phyloP scores from a whole-genome alignment of 2,113 vertebrate genomes.

The Drymodes brunneopygia region DNA sequence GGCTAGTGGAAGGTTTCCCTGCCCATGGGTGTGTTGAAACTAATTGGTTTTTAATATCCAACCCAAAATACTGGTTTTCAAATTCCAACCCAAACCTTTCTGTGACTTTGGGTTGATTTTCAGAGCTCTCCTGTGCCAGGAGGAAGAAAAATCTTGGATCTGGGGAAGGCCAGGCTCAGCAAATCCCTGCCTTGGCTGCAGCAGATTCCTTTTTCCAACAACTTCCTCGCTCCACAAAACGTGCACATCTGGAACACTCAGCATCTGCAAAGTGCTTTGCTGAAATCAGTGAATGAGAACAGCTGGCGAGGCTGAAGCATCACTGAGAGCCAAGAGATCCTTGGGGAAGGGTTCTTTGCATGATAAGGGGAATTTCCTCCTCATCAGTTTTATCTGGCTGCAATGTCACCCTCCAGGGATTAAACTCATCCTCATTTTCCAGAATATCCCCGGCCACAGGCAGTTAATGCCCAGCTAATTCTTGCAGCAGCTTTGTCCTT shows the following conservation, averaged over 20 bases:
- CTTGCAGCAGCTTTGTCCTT: neutral
- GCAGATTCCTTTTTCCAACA: neutral
- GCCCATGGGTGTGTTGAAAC: neutral
- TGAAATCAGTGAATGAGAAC: neutral
- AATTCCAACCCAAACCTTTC: neutral
- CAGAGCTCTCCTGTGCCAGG: neutral
- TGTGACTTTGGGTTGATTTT: neutral
- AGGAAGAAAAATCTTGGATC: neutral
- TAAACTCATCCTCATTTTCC: neutral
- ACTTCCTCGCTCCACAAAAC: neutral
- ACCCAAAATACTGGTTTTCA: no score
- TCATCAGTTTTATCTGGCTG: neutral
- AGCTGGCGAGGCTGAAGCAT: neutral
- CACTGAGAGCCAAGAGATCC: neutral
- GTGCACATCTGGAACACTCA: neutral
- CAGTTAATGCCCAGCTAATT: neutral
- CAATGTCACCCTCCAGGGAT: neutral
- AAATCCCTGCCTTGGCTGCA: neutral
- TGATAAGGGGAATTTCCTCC: conserved; percentile 17
- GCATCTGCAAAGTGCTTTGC: neutral
- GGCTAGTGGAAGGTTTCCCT: neutral
- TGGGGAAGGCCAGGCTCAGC: neutral
- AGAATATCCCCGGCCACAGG: neutral
- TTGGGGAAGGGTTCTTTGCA: neutral
- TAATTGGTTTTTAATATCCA: neutral